phyloP scores from a whole-genome alignment of 1,140 invertebrate species.

The Subanguina moxae region DNA sequence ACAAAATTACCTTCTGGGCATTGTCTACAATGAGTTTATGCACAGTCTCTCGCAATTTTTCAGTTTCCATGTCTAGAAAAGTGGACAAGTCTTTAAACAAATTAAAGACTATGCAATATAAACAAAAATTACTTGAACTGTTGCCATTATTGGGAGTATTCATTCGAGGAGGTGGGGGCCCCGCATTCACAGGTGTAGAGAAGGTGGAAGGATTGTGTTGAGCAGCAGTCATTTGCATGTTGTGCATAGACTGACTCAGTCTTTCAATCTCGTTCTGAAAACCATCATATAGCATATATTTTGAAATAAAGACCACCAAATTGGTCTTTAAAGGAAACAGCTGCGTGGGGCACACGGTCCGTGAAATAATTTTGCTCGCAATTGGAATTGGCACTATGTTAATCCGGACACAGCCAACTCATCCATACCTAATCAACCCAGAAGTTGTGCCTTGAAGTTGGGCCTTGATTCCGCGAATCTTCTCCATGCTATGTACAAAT shows the following conservation, averaged over 20 bases:
- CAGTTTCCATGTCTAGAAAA: conserved; percentile 62
- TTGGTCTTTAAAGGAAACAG: no score
- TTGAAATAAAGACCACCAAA: no score
- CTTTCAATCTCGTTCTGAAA: neutral
- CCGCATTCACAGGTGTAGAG: conserved; percentile 15
- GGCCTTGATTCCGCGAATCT: no score
- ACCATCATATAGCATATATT: no score
- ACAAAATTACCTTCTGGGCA: conserved; percentile 62
- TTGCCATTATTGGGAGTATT: neutral
- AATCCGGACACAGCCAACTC: no score
- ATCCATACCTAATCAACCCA: no score
- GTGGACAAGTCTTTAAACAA: neutral
- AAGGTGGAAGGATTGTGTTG: conserved; percentile 32
- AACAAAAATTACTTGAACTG: conserved; percentile 15
- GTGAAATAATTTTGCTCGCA: no score
- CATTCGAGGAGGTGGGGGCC: neutral
- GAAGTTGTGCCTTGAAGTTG: no score
- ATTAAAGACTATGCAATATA: neutral
- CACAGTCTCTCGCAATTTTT: conserved; percentile 63
- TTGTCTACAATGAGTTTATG: conserved; percentile 63
- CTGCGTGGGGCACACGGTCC: no score
- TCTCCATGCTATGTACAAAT: no score
- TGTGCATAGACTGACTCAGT: neutral
- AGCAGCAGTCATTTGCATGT: neutral
- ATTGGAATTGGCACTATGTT: no score